A percentile compares a stretch with the other conserved stretches of the same genome.
Evolutionary conservation across 2,888 invertebrate genomes (phyloP).

Genomic region (Chelonus formosanus): DNA sequence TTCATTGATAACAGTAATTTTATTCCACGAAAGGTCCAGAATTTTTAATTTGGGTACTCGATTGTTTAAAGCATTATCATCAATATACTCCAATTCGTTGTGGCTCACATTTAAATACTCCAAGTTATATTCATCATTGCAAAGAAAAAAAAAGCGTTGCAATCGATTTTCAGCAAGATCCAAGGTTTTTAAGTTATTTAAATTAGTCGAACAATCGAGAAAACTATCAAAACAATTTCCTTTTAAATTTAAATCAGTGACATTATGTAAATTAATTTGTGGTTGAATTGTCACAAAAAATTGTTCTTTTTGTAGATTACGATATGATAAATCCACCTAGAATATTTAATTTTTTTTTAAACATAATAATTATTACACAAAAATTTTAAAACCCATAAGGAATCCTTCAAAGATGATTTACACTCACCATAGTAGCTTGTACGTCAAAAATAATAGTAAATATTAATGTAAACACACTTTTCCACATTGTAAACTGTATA

Average conservation of each 20-base stretch:
- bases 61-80: conserved; percentile 57
- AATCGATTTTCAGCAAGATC: conserved; percentile 88
- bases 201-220: conserved; percentile 70
- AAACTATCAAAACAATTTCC: conserved; percentile 60
- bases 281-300: conserved; percentile 55
- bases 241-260: conserved; percentile 55
- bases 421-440: conserved; percentile 35
- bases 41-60: conserved; percentile 54
- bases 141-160: conserved; percentile 67
- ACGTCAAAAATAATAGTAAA: conserved; percentile 18
- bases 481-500: conserved; percentile 16
- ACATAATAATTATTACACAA: neutral
- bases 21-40: conserved; percentile 58
- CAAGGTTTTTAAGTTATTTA: conserved; percentile 81
- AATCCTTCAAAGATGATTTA: conserved; percentile 7
- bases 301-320: conserved; percentile 53
- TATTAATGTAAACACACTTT: conserved; percentile 12
- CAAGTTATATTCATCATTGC: conserved; percentile 85
- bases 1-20: conserved; percentile 55
- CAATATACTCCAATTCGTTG: conserved; percentile 83
- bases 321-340: conserved; percentile 56
- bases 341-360: conserved; percentile 6
- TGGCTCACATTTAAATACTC: conserved; percentile 87
- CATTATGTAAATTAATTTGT: conserved; percentile 47
- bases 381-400: neutral